phyloP scores from a whole-genome alignment of 1,140 invertebrate species.

The Archivesica marissinica region DNA sequence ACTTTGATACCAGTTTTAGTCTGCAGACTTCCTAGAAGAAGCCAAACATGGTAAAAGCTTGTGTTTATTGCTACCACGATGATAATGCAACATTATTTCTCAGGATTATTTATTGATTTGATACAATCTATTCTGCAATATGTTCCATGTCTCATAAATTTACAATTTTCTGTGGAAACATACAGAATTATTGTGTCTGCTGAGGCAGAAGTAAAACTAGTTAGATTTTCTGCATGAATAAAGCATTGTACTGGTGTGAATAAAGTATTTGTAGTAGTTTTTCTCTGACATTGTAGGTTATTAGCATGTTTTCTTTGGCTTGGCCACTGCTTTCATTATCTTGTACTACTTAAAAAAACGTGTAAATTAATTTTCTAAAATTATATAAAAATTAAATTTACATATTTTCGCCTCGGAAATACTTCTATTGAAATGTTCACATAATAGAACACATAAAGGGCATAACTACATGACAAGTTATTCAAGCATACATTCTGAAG shows the following conservation, averaged over 20 bases:
- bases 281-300: background rate
- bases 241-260: conserved; percentile 9
- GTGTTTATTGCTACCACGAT: conserved; percentile 27
- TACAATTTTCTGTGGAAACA: conserved; percentile 20
- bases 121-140: conserved; percentile 33
- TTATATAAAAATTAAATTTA: too few species aligned
- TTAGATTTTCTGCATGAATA: conserved; percentile 2
- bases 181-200: conserved; percentile 33
- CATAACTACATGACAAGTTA: too few species aligned
- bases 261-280: conserved; percentile 7
- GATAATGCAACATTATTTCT: conserved; percentile 10
- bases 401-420: too few species aligned
- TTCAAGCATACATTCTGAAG: too few species aligned
- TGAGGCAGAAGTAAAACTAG: conserved; percentile 20
- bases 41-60: conserved; percentile 35
- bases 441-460: too few species aligned
- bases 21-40: background rate
- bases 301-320: background rate
- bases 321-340: background rate
- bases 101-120: conserved; percentile 53
- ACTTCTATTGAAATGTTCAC: too few species aligned
- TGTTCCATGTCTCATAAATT: conserved; percentile 48
- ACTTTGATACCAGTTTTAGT: conserved; percentile 39
- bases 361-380: too few species aligned
- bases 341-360: too few species aligned